A percentile compares a stretch with the other conserved stretches of the same genome.
phyloP scores from a whole-genome alignment of 2,113 vertebrate species.

The Megaptera novaeangliae region DNA sequence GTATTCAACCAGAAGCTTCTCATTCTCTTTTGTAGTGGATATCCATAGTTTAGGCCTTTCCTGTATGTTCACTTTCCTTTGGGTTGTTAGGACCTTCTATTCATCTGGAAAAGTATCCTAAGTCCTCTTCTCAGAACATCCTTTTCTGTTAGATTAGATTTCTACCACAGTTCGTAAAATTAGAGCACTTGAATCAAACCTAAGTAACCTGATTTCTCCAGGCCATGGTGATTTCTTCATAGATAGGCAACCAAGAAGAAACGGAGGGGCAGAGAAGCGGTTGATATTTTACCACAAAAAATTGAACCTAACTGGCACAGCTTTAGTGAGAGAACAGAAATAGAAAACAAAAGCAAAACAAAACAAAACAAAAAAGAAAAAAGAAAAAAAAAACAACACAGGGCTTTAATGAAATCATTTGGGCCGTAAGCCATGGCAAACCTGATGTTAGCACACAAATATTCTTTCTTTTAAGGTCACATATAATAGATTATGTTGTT shows the following conservation, averaged over 20 bases:
- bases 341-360: background rate
- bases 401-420: background rate
- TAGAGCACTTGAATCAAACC: background rate
- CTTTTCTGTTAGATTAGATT: background rate
- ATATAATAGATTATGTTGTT: background rate
- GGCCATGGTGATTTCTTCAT: background rate
- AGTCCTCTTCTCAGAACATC: background rate
- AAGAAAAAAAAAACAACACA: background rate
- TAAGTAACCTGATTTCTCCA: background rate
- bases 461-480: background rate
- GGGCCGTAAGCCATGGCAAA: background rate
- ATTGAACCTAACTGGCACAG: background rate
- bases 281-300: background rate
- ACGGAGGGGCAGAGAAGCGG: background rate
- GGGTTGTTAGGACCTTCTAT: background rate
- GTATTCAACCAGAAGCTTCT: background rate
- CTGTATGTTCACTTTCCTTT: background rate
- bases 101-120: background rate
- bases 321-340: background rate
- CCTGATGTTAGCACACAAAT: background rate
- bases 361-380: background rate
- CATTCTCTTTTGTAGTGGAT: background rate
- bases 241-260: background rate
- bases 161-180: background rate
- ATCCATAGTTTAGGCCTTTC: background rate